phyloP scores from a whole-genome alignment of 92 coral and sea anemone species.

The Paramuricea clavata region DNA sequence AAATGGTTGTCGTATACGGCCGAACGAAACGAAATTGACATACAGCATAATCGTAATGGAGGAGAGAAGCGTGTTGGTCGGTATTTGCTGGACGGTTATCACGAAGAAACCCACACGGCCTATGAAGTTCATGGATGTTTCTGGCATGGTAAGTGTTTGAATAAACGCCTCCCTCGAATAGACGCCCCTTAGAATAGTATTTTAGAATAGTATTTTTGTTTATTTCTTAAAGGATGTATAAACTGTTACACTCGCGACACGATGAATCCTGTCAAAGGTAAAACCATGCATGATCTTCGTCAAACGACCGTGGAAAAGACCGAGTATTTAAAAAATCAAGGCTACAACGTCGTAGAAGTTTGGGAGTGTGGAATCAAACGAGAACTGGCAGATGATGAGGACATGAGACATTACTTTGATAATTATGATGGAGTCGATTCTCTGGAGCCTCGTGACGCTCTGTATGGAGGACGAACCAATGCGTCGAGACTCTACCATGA shows the following conservation, averaged over 20 bases:
- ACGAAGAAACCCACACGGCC: conserved; percentile 28
- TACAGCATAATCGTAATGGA: conserved; percentile 49
- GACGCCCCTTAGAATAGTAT: no score
- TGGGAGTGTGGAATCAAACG: conserved; percentile 59
- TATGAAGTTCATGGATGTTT: conserved; percentile 45
- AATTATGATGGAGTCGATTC: conserved; percentile 25
- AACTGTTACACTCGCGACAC: conserved; percentile 44
- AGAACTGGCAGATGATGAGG: not conserved
- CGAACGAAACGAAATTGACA: not conserved
- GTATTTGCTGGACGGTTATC: conserved; percentile 58
- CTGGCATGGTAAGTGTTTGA: no score
- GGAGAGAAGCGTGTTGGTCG: conserved; percentile 58
- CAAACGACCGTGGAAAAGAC: conserved; percentile 41
- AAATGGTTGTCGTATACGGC: conserved; percentile 53
- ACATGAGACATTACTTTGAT: conserved; percentile 35
- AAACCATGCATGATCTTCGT: conserved; percentile 55
- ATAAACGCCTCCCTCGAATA: no score
- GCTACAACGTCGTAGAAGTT: conserved; percentile 46
- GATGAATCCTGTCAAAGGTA: conserved; percentile 8
- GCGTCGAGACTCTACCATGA: not conserved
- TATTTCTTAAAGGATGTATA: no score
- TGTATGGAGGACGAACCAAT: conserved; percentile 55
- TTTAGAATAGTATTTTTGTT: no score
- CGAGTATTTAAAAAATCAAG: conserved; percentile 19
- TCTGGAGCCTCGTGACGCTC: conserved; percentile 43